These are phyloP conservation scores for Latrodectus elegans DNA, from an alignment of 2,888 invertebrate species.

Conservation along the genomic window DNA sequence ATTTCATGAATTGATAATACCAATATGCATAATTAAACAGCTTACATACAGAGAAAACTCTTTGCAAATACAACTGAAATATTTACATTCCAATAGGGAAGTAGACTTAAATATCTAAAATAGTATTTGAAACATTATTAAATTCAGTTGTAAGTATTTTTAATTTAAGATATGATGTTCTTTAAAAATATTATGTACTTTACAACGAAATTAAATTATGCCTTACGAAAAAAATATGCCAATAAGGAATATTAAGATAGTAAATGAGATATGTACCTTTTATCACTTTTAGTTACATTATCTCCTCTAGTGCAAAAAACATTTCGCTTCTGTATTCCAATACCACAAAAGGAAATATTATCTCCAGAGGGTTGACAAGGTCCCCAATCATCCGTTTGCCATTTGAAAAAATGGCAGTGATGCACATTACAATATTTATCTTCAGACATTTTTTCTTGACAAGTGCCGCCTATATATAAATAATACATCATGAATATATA, in stretches of 20 bases:
- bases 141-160: too few relatives aligned
- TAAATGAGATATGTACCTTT: not conserved
- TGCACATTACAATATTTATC: constrained; percentile 78
- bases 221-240: not conserved
- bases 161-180: too few relatives aligned
- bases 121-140: too few relatives aligned
- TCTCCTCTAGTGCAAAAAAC: constrained; percentile 77
- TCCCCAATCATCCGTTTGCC: constrained; percentile 70
- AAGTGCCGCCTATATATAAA: constrained; percentile 21
- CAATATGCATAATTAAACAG: too few relatives aligned
- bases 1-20: too few relatives aligned
- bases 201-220: too few relatives aligned
- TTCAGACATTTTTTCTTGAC: constrained; percentile 76
- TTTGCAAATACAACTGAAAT: too few relatives aligned
- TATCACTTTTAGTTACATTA: not conserved
- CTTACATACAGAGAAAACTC: too few relatives aligned
- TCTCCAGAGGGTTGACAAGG: constrained; percentile 49
- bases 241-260: not conserved
- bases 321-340: constrained; percentile 80
- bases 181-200: too few relatives aligned
- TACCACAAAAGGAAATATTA: constrained; percentile 77
- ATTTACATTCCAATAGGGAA: too few relatives aligned
- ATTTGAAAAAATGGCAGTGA: constrained; percentile 71
- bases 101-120: too few relatives aligned
- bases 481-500: not conserved